phyloP scores from a whole-genome alignment of 1,140 invertebrate genomes.

The Rhynchophorus ferrugineus region DNA sequence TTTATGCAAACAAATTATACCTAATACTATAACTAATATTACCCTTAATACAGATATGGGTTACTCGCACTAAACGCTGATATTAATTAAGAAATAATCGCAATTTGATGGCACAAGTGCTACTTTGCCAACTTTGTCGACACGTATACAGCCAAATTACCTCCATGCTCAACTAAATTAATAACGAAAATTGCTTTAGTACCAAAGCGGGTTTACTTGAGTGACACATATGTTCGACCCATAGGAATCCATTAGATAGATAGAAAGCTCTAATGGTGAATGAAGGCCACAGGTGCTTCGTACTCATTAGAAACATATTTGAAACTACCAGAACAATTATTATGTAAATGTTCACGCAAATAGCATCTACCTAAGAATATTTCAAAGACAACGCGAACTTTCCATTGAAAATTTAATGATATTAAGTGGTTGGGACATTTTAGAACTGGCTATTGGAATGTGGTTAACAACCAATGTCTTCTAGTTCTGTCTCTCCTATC shows the following conservation, averaged over 20 bases:
- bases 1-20: too few species aligned
- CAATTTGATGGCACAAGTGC: background rate
- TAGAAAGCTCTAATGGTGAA: slow-evolving; percentile 11
- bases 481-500: too few species aligned
- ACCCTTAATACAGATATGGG: too few species aligned
- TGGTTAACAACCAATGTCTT: too few species aligned
- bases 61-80: too few species aligned
- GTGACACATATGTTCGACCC: slow-evolving; percentile 8
- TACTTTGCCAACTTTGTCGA: background rate
- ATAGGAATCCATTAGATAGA: slow-evolving; percentile 12
- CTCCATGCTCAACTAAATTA: slow-evolving; percentile 3
- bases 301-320: slow-evolving; percentile 13
- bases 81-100: background rate
- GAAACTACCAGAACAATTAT: slow-evolving; percentile 13
- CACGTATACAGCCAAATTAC: background rate
- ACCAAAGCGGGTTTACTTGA: background rate
- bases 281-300: slow-evolving; percentile 8
- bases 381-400: too few species aligned
- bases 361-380: background rate
- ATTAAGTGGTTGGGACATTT: too few species aligned
- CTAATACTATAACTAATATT: too few species aligned
- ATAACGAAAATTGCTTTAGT: slow-evolving; percentile 6
- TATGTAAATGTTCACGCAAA: slow-evolving; percentile 7
- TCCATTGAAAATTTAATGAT: too few species aligned
- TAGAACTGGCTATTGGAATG: too few species aligned